Evolutionary conservation across 2,113 vertebrate species (phyloP).

Genomic region (Eulemur macaco): DNA sequence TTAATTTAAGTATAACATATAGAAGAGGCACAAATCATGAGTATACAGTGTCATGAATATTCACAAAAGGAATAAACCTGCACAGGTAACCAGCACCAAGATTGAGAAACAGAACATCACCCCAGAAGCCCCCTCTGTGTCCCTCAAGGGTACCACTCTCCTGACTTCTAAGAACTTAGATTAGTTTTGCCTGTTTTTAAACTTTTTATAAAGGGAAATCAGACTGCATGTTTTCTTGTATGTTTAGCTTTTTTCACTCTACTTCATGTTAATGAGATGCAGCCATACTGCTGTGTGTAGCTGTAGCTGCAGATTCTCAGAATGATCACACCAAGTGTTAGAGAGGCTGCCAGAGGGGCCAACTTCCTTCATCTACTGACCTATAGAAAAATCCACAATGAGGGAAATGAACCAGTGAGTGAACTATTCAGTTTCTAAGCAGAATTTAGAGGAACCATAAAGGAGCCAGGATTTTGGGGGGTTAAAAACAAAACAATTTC

Average conservation of each 20-base stretch:
- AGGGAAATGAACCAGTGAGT: background rate
- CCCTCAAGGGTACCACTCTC: too few relatives aligned
- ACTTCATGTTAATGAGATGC: background rate
- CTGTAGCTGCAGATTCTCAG: background rate
- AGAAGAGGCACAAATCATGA: background rate
- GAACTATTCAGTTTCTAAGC: background rate
- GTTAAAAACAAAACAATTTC: background rate
- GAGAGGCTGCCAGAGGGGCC: background rate
- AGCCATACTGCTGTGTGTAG: too few relatives aligned
- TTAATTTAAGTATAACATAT: background rate
- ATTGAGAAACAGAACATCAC: background rate
- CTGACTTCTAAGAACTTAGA: background rate
- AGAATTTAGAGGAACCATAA: background rate
- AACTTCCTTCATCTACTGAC: background rate
- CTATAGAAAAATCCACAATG: background rate
- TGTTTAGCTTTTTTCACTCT: background rate
- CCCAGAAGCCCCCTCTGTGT: too few relatives aligned
- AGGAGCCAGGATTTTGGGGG: background rate
- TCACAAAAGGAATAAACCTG: background rate
- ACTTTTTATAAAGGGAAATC: background rate
- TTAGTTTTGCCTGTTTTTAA: background rate
- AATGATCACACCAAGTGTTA: background rate
- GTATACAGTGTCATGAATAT: background rate
- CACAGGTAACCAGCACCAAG: background rate
- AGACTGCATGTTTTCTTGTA: background rate